Conservation (phyloP, 2,797 vertebrate genomes). For the Cichlasoma orientale region DNA sequence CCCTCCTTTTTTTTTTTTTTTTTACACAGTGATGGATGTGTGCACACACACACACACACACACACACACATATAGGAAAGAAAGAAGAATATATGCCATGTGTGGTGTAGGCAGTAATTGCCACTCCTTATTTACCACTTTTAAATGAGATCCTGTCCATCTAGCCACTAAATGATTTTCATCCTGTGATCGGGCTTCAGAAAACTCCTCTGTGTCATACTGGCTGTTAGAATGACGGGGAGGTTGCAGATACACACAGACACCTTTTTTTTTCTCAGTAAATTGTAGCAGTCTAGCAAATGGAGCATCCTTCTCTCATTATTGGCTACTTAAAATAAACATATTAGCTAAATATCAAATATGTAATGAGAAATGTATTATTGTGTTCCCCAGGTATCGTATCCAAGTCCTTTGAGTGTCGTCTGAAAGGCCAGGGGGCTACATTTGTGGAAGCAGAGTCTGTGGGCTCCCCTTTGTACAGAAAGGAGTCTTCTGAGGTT, state of each 20-base stretch:
- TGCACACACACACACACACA: not conserved
- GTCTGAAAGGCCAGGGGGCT: conserved; percentile 95
- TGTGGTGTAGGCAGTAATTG: conserved; percentile 17
- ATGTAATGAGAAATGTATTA: conserved; percentile 2
- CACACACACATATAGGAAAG: not conserved
- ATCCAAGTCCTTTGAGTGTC: conserved; percentile 97
- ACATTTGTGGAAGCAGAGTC: conserved; percentile 89
- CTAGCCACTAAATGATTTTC: conserved; percentile 2
- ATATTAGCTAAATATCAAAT: not conserved
- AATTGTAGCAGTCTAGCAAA: not conserved
- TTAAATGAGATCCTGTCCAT: conserved; percentile 1
- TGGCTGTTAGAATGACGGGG: not conserved
- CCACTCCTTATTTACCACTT: conserved; percentile 3
- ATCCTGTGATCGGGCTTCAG: not conserved
- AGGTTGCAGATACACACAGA: not conserved
- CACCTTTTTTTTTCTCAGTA: not conserved
- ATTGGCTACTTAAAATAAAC: not conserved
- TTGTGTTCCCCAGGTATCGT: conserved; percentile 87
- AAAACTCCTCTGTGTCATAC: not conserved
- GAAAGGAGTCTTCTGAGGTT: conserved; percentile 41
- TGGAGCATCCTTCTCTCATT: not conserved
- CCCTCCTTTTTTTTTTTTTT: not conserved
- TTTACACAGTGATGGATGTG: conserved; percentile 17
- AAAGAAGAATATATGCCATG: conserved; percentile 7
- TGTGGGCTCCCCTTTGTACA: conserved; percentile 47